Evolutionary conservation across 2,113 vertebrate genomes (phyloP).

Genomic region (Heteronetta atricapilla): DNA sequence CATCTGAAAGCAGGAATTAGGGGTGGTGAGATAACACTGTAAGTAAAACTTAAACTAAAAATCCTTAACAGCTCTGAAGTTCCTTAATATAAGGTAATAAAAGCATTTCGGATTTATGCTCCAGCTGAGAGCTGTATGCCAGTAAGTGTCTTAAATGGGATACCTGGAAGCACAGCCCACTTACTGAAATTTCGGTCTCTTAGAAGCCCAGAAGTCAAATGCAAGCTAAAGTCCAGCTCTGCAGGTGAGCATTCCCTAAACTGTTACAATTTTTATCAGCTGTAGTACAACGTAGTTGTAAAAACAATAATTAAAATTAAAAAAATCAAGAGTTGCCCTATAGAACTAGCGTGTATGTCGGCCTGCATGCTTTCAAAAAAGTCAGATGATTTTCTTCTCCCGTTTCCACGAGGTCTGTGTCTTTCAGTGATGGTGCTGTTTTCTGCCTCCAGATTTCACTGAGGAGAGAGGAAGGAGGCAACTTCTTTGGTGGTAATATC

Average conservation of each 20-base stretch:
- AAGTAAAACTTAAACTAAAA: not conserved
- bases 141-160: not conserved
- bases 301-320: not conserved
- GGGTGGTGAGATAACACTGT: not conserved
- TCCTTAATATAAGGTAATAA: not conserved
- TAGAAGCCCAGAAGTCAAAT: not conserved
- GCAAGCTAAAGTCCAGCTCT: not conserved
- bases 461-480: not conserved
- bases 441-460: not conserved
- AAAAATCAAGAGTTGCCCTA: not conserved
- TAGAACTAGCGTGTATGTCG: not conserved
- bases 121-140: not conserved
- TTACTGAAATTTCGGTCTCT: not conserved
- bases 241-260: not conserved
- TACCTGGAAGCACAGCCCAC: not conserved
- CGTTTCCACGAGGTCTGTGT: not conserved
- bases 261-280: not conserved
- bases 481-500: not conserved
- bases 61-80: not conserved
- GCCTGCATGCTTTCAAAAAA: not conserved
- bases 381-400: not conserved
- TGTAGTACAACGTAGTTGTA: not conserved
- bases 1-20: conserved; percentile 1
- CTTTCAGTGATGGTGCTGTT: not conserved
- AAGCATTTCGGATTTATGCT: not conserved